Base-by-base conservation (phyloP, 2,797 vertebrate species). In the Eulemur rubriventer region DNA sequence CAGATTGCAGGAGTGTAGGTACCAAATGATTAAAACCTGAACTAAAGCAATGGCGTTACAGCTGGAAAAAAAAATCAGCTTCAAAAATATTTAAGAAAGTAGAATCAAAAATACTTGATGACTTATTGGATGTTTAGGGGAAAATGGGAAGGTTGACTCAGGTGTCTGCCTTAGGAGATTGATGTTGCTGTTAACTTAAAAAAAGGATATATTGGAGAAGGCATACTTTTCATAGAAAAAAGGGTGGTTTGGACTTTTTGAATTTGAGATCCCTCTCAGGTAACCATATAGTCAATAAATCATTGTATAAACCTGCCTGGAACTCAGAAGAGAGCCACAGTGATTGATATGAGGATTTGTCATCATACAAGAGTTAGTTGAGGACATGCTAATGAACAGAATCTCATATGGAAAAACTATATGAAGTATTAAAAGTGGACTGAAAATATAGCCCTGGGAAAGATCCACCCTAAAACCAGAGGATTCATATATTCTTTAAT, bases 401-500 rank as follows among this genome's bases (percentile, higher is more conserved):
- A 75, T 90, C 35, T n/a, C 28, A 59, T 26, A 24, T 73, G 26
- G 55, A 70, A 95, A 75, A 87, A 26, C 30, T 87, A 1, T 83
- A 67, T 41, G 4, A 81, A 33, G 9, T n/a, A 76, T 20, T 85
- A 94, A 61, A 8, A 59, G 17, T 86, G 30, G 2, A 22, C 30
- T 9, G 22, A 93, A 92, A 22, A 55, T 33, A 6, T 72, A 67
- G 12, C n/a, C 48, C n/a, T n/a, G 7, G 22, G 43, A 50, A 48
- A 78, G 20, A 1, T 30, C 12, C 16, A 55, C 26, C 17, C n/a
- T 79, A 89, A 67, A 94, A 63, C 46, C 41, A 89, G n/a, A 93
- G n/a, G 24, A 85, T 69, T 85, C 69, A 82, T 89, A 69, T 86
- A 73, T 52, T 82, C 26, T 92, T 95, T 81, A 85, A 55, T 72